These are phyloP conservation scores for Latheticus oryzae DNA, from an alignment of 2,888 invertebrate genomes.

Conservation along the genomic window DNA sequence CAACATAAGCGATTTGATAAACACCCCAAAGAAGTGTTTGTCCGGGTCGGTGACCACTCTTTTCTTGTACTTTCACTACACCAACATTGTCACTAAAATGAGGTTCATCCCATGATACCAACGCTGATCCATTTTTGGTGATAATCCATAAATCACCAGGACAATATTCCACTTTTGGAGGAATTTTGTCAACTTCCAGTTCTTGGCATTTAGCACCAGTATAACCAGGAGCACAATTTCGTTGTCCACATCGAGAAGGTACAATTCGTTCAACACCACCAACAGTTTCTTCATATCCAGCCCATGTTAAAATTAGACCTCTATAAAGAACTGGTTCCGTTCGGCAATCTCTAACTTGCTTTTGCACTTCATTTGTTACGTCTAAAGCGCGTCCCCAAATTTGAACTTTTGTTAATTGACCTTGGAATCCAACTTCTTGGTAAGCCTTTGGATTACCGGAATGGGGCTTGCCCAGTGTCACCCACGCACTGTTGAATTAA, in stretches of 20 bases:
- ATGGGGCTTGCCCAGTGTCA: conserved; percentile 90
- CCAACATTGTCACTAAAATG: conserved; percentile 91
- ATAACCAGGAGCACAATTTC: conserved; percentile 89
- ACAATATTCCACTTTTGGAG: conserved; percentile 89
- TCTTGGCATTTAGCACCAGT: conserved; percentile 87
- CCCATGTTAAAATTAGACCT: conserved; percentile 90
- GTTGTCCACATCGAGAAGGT: conserved; percentile 91
- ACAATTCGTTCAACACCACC: conserved; percentile 93
- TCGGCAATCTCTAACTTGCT: conserved; percentile 92
- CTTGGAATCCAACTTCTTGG: conserved; percentile 94
- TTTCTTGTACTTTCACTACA: conserved; percentile 82
- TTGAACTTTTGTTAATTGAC: conserved; percentile 93
- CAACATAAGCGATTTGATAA: conserved; percentile 94
- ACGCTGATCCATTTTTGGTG: conserved; percentile 89
- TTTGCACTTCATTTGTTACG: conserved; percentile 91
- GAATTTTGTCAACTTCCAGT: conserved; percentile 69
- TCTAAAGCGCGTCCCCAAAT: conserved; percentile 93
- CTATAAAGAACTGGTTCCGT: conserved; percentile 91
- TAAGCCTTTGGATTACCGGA: conserved; percentile 84
- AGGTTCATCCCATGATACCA: conserved; percentile 93
- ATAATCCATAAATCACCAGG: conserved; percentile 96
- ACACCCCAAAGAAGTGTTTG: conserved; percentile 90
- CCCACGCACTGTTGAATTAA: conserved; percentile 80
- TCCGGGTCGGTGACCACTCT: conserved; percentile 87
- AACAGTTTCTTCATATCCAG: conserved; percentile 88